phyloP scores from a whole-genome alignment of 2,113 vertebrate species.

The Scomber scombrus region DNA sequence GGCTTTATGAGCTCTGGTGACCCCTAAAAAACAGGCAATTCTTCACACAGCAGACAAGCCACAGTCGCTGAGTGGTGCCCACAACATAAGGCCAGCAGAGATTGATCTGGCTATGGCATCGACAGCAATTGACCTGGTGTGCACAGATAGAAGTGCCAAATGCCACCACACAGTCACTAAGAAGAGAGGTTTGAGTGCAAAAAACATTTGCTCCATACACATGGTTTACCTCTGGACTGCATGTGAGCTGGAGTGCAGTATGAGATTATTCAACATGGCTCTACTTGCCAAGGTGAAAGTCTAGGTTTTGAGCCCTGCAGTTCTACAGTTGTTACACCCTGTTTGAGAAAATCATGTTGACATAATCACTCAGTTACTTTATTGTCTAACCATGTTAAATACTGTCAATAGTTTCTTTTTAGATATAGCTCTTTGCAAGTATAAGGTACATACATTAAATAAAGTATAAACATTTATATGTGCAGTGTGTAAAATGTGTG shows the following conservation, averaged over 20 bases:
- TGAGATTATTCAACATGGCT: constrained; percentile 2
- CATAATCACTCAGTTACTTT: no score
- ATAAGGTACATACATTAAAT: no score
- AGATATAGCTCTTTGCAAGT: no score
- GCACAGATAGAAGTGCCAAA: constrained; percentile 28
- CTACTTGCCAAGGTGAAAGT: constrained; percentile 1
- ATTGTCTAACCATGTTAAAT: no score
- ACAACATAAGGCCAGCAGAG: constrained; percentile 21
- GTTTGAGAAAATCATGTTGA: neutral
- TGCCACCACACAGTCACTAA: constrained; percentile 10
- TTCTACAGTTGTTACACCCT: neutral
- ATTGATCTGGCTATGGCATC: constrained; percentile 20
- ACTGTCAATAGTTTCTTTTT: no score
- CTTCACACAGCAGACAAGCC: constrained; percentile 14
- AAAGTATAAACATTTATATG: no score
- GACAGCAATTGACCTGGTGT: constrained; percentile 38
- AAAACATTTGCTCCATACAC: constrained; percentile 26
- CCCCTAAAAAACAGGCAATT: neutral
- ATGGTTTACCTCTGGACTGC: constrained; percentile 40
- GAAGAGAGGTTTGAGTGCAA: constrained; percentile 13
- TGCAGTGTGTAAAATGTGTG: no score
- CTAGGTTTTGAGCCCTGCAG: neutral
- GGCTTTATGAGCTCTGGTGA: neutral
- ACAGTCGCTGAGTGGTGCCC: constrained; percentile 30
- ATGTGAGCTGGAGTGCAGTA: constrained; percentile 30